Base-by-base conservation (phyloP, 2,888 invertebrate genomes). In the Unio delphinus region DNA sequence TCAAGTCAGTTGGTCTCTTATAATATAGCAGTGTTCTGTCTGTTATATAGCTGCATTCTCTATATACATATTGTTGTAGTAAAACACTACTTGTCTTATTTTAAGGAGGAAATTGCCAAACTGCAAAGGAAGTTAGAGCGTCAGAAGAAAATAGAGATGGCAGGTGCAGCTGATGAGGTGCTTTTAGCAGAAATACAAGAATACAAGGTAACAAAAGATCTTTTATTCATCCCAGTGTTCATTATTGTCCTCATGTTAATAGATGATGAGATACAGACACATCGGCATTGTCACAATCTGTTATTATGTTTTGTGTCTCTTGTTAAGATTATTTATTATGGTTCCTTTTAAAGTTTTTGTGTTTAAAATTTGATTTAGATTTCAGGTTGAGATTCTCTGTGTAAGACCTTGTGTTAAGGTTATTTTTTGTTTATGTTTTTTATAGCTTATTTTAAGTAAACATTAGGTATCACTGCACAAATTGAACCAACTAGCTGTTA, bases 141-240 rank as follows among this genome's bases (percentile, higher is more conserved):
- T 73, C 96, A 97, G 94, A 98, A 98, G 92, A 98, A 98, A 92
- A 96, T 97, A 91, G 97, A 97, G 90, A 93, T 97, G 91, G 97
- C 97, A 0, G 97, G 96, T 79, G 96, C 96, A 79, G 96, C 97
- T 60, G 94, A 98, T 91, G 98, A 99, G 91, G 98, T 99, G 59
- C 94, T 99, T 92, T 94, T 97, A 86, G 99, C 99, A 88, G 99
- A 99, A 91, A 96, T 99, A 70, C 92, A 97, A 2, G 98, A 99
- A 89, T 98, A 99, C 91, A 99, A 99, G 88, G 91, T 89, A 72
- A 60, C 60, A 17, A 57, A 11, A n/a, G 54, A 34, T 3, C 15
- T 55, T 65, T 63, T 55, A 5, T 3, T 34, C 6, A 8, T 30
- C 26, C 45, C 45, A 18, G 5, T 20, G 23, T n/a, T 63, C 5